Base-by-base conservation (phyloP, 2,113 vertebrate species). In the Oryzias woworae region DNA sequence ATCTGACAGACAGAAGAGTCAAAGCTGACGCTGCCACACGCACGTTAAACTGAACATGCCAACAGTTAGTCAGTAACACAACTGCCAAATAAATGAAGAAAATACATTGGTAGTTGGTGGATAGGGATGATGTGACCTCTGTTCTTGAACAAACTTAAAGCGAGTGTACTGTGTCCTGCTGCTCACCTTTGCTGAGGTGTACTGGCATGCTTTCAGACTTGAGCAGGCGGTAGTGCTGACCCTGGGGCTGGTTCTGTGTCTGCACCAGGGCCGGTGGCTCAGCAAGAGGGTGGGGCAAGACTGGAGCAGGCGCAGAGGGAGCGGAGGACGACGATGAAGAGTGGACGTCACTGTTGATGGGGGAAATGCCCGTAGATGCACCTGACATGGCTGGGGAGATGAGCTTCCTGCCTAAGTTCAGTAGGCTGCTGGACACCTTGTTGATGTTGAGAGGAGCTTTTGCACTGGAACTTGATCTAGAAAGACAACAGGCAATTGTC, bases 161-260 rank as follows among this genome's bases (percentile, higher is more conserved):
- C 17, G 17, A 7, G 13, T 64, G 16, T 20, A 14, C 3, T n/a
- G 16, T 16, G 8, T 41, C 5, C 23, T 4, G 15, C 41, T 36
- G 13, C 90, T 89, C 88, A 99, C 97, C 96, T 97, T 95, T 98
- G 86, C 93, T 94, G 67, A 99, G 90, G 3, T 97, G 95, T 54
- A 97, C 95, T 0, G 97, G 97, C 94, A 99, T 95, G 90, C 97
- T 99, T 85, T 99, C 97, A 0, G 97, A 99, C 73, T 99, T 99
- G 86, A 98, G 92, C 87, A 99, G 88, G 46, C 96, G 94, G 64
- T 95, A 93, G 63, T 94, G 92, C 59, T 90, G 91, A 50, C 77
- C 81, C 58, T 89, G 91, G 5, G 56, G n/a, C 20, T 45, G 57
- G 52, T 69, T 46, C 56, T 80, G 85, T 5, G 58, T 18, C 44